A percentile compares a stretch with the other conserved stretches of the same genome.
phyloP scores from a whole-genome alignment of 2,797 vertebrate genomes.

The Apodemus agrarius region DNA sequence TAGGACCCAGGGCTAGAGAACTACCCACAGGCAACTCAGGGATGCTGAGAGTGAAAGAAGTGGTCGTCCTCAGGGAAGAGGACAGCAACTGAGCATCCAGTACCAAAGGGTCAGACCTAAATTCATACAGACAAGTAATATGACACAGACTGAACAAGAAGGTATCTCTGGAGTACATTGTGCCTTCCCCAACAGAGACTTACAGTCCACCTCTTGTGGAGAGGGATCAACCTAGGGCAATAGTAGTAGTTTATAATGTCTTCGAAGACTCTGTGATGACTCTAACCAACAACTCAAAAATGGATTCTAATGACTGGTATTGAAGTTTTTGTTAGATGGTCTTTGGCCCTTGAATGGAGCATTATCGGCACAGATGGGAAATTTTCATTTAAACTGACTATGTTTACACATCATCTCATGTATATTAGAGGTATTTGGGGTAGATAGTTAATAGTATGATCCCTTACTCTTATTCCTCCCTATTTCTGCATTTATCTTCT shows the following conservation, averaged over 20 bases:
- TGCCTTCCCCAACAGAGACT: background rate
- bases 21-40: too few species aligned
- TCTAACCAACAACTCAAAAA: background rate
- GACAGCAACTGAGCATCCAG: too few species aligned
- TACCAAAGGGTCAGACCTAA: background rate
- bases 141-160: background rate
- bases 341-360: background rate
- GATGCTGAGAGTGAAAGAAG: background rate
- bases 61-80: background rate
- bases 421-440: background rate
- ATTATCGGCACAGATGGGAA: background rate
- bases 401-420: background rate
- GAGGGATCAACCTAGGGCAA: background rate
- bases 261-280: background rate
- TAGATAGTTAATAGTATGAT: background rate
- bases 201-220: background rate
- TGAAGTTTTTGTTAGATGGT: background rate
- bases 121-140: background rate
- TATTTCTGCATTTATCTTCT: background rate
- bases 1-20: background rate
- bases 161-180: background rate
- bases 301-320: background rate
- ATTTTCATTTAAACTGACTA: background rate
- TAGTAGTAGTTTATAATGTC: background rate
- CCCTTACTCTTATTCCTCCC: background rate